Conservation (phyloP, 2,113 vertebrate species). For the Ptyas mucosa region DNA sequence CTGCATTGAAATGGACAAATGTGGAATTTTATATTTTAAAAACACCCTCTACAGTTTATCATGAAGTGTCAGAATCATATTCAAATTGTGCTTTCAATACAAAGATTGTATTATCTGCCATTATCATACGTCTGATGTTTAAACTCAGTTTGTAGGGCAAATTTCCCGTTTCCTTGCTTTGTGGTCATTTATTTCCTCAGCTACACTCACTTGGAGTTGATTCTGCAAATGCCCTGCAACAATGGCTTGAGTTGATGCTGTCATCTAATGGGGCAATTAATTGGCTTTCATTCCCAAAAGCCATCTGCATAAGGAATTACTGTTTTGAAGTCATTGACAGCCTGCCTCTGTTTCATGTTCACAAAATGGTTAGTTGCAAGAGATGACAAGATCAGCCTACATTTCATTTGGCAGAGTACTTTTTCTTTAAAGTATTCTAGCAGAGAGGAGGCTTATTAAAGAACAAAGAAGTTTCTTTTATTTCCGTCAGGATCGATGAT, state of each 20-base stretch:
- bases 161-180: neutral
- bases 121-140: neutral
- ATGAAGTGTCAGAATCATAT: neutral
- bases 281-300: slow-evolving; percentile 62
- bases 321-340: slow-evolving; percentile 68
- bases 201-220: slow-evolving; percentile 47
- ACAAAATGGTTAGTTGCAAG: slow-evolving; percentile 64
- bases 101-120: neutral
- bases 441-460: slow-evolving; percentile 67
- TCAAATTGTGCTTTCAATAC: neutral
- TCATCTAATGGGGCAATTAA: slow-evolving; percentile 65
- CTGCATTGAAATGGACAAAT: neutral
- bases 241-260: slow-evolving; percentile 59
- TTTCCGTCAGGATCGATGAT: slow-evolving; percentile 63
- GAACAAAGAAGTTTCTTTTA: slow-evolving; percentile 64
- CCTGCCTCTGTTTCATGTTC: slow-evolving; percentile 70
- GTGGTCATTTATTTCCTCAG: slow-evolving; percentile 32
- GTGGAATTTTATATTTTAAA: neutral
- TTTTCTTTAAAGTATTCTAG: slow-evolving; percentile 63
- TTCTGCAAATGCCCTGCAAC: slow-evolving; percentile 51
- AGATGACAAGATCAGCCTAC: slow-evolving; percentile 67
- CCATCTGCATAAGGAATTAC: slow-evolving; percentile 48
- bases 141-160: slow-evolving; percentile 20
- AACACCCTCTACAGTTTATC: neutral
- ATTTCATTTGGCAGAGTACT: slow-evolving; percentile 65